Evolutionary conservation across 2,888 invertebrate genomes (phyloP), one percentile per base, ranked within the genome.

Genomic region (Hemaris fuciformis): DNA sequence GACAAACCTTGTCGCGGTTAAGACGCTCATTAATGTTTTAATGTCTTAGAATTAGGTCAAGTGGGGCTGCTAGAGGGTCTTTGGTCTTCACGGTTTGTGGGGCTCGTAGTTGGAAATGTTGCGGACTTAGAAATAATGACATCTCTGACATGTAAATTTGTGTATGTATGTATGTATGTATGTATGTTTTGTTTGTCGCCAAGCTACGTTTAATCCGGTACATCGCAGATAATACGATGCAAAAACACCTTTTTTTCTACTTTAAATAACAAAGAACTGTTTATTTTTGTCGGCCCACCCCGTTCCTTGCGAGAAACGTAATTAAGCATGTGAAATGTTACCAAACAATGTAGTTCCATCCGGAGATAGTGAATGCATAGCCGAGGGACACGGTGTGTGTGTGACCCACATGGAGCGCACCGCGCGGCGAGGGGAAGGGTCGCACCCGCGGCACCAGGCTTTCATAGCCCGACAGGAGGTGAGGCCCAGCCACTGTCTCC

Each of bases 391-490:
- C 27, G 7, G 18, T 31, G 53, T 53, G 53, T 7, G 18, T 31
- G 53, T 53, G 53, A 53, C 53, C 53, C 69, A 67, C 71, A 67
- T 69, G 66, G 64, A 72, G 59, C 48, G 42, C 43, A 58, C n/a
- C n/a, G 59, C 7, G 27, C 42, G 62, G 61, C 65, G 58, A 13
- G n/a, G 1, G 3, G 38, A 13, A 5, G 7, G 13, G 34, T 10
- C 3, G 3, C 13, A n/a, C 65, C 53, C 65, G 67, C 66, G 73
- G 72, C 77, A 80, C 78, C 68, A 79, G 77, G 82, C 72, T 80
- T 81, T 79, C 80, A 83, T 75, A 72, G 70, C 74, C 71, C 74
- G 77, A 67, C 79, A 81, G 81, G 82, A 81, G 84, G 77, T 77
- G 73, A 71, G 70, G 72, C 48, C 69, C 73, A 70, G 73, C 73